Base-by-base conservation (phyloP, 2,888 invertebrate genomes). In the Shargacucullia verbasci region DNA sequence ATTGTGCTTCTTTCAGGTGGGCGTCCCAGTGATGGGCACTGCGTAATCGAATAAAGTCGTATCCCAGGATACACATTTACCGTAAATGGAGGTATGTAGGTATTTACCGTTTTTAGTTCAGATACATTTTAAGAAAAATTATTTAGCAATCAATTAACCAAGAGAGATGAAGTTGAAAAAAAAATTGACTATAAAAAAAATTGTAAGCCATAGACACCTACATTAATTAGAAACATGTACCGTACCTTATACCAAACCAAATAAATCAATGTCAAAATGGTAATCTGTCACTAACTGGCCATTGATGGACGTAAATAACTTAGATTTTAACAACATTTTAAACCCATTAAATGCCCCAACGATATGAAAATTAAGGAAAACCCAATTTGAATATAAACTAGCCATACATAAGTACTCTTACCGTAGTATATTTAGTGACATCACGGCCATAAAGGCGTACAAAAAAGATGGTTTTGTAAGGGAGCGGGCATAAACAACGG, bases 401-500 rank as follows among this genome's bases (percentile, higher is more conserved):
- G 38, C 38, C 48, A 43, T 49, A 64, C 52, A 31, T 46, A 46
- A 53, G 35, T 56, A 47, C 58, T 53, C 48, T 49, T 35, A 49
- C 35, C 41, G 39, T 49, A 10, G 44, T 41, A 53, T 71, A 68
- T 65, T 64, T 60, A 55, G 52, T 70, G 65, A 46, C 57, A 29
- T 40, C 48, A 59, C 48, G 46, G 13, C 39, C 38, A 48, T 49
- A 80, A 77, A 78, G 70, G 63, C 61, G 64, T 69, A 73, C 76
- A 77, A 80, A 79, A 77, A 80, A 73, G 75, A 67, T n/a, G 68
- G 65, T 64, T 73, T 74, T 73, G 68, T 72, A 75, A 77, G 77
- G 79, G 74, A 49, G 55, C 62, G 59, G 59, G 67, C 69, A 81
- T 82, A 83, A 84, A 82, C 81, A 81, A 82, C 74, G 60, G 52